phyloP scores from a whole-genome alignment of 2,113 vertebrate species.

The Chaetodon auriga region DNA sequence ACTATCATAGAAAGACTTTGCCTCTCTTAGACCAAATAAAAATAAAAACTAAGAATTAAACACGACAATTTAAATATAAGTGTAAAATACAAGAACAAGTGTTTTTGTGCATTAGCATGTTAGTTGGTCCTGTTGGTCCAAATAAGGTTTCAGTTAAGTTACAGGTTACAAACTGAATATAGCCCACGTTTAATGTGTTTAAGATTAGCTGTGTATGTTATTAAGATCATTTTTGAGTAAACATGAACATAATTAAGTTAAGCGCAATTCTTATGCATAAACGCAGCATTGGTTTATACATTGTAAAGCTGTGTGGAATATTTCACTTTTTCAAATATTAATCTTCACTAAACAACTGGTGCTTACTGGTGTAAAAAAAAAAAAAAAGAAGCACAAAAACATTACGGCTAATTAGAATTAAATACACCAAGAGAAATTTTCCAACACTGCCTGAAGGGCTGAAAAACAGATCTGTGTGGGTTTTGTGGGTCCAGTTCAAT shows the following conservation, averaged over 20 bases:
- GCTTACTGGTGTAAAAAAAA: not conserved
- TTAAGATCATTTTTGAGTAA: not conserved
- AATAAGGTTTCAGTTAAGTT: not conserved
- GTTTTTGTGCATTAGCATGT: not conserved
- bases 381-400: not conserved
- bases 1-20: not conserved
- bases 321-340: not conserved
- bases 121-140: not conserved
- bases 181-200: not conserved
- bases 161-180: not conserved
- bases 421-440: not conserved
- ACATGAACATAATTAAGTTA: too few species aligned
- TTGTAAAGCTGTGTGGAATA: not conserved
- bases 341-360: not conserved
- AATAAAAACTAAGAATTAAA: not conserved
- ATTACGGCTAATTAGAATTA: not conserved
- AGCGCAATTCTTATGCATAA: not conserved
- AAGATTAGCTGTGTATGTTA: not conserved
- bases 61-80: not conserved
- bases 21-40: not conserved
- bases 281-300: not conserved
- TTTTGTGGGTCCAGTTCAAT: conserved; percentile 9
- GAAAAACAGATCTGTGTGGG: not conserved
- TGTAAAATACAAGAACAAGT: not conserved
- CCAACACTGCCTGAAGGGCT: not conserved